Conservation (phyloP, 2,888 invertebrate genomes). For the Campoplex nolae region DNA sequence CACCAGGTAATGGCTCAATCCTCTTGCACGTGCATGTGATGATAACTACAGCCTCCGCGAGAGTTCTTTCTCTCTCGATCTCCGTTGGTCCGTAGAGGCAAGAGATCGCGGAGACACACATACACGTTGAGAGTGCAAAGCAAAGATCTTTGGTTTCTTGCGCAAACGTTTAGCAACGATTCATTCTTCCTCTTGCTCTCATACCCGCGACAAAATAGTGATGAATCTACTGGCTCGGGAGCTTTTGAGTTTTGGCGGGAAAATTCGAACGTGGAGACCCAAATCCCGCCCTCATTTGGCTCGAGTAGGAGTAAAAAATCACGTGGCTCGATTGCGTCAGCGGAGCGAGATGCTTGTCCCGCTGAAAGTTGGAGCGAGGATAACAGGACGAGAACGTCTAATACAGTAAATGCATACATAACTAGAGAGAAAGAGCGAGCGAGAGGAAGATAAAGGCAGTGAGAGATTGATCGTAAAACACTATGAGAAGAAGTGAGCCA, state of each 20-base stretch:
- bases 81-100: conserved; percentile 38
- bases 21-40: conserved; percentile 81
- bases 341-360: conserved; percentile 7
- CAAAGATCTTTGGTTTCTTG: conserved; percentile 74
- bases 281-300: conserved; percentile 35
- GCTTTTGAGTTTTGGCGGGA: conserved; percentile 44
- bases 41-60: conserved; percentile 76
- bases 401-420: conserved; percentile 33
- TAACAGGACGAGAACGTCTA: conserved; percentile 67
- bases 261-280: conserved; percentile 36
- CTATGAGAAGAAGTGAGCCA: conserved; percentile 45
- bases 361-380: conserved; percentile 48
- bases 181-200: not conserved
- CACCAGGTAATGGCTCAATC: conserved; percentile 84
- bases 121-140: conserved; percentile 71
- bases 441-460: conserved; percentile 2
- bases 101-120: conserved; percentile 69
- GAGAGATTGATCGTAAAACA: conserved; percentile 41
- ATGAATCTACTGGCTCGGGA: not conserved
- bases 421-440: conserved; percentile 37
- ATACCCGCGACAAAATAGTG: not conserved
- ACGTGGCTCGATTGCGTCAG: conserved; percentile 61
- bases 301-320: conserved; percentile 41
- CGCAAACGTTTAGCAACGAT: not conserved
- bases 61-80: conserved; percentile 17